Evolutionary conservation across 1,140 invertebrate species (phyloP), one percentile per base, ranked within the genome.

Genomic region (Aradophagus sp.): DNA sequence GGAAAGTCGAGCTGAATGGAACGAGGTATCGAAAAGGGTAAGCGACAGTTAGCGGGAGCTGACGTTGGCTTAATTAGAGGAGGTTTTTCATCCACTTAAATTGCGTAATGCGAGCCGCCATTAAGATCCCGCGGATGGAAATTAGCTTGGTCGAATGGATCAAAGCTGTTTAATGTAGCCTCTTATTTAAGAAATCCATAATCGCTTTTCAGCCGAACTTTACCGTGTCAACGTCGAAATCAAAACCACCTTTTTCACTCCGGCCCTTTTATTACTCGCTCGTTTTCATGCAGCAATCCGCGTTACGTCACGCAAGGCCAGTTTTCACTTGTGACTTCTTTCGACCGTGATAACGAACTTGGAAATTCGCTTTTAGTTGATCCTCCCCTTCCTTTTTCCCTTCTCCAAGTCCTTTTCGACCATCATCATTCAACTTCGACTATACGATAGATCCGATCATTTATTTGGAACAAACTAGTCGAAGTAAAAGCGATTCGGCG

Each of bases 101-200:
- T 81, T 76, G 77, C 75, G 71, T 79, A 81, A 82, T 77, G 73
- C 76, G 73, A 77, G 59, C 75, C 73, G 75, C 77, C 77, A 80
- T 75, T 73, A 74, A 76, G 79, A 77, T 80, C 75, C 76, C 72
- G 61, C 77, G 74, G 70, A 67, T 74, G 80, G 73, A 77, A 84
- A 84, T 83, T 82, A 81, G 77, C 75, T 45, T 39, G 71, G 73
- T 55, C 75, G 75, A 82, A 82, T 79, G 81, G 77, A 82, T 82
- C 81, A 84, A 84, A 84, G 81, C 80, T 76, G 78, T 82, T 82
- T 82, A 81, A 78, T 73, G 74, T 70, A 70, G 75, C 63, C 76
- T 81, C 75, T 79, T 78, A 81, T 82, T 83, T 81, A 81, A 83
- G 79, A 80, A 83, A 84, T 82, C 80, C 77, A 75, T 83, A 84